phyloP scores from a whole-genome alignment of 2,797 vertebrate genomes.

The Mionectes olivaceus region DNA sequence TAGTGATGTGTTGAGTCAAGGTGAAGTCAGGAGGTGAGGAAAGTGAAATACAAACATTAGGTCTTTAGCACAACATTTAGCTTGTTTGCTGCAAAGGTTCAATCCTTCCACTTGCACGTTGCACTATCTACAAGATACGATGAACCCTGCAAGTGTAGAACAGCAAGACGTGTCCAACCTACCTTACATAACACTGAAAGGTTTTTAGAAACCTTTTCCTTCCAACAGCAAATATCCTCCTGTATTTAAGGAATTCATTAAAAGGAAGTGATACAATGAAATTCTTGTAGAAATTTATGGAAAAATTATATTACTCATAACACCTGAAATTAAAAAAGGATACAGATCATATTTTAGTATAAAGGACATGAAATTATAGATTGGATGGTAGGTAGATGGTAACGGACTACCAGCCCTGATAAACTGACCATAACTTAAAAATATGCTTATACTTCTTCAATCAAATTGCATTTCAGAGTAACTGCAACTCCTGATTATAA shows the following conservation, averaged over 20 bases:
- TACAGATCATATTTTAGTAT: neutral
- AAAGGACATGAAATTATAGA: neutral
- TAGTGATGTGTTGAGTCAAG: neutral
- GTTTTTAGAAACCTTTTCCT: neutral
- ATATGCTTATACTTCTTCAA: neutral
- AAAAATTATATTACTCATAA: neutral
- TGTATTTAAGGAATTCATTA: neutral
- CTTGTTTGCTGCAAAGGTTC: neutral
- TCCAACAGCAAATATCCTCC: neutral
- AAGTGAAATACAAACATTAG: neutral
- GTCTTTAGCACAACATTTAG: neutral
- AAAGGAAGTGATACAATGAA: neutral
- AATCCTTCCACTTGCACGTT: neutral
- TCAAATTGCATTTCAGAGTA: neutral
- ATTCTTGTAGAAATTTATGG: neutral
- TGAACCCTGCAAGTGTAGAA: neutral
- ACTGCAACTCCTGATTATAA: neutral
- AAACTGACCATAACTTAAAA: neutral
- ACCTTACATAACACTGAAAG: neutral
- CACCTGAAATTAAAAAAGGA: neutral
- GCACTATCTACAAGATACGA: neutral
- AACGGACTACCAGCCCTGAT: neutral
- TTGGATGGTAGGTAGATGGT: neutral
- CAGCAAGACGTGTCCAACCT: neutral
- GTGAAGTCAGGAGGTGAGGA: neutral